phyloP scores from a whole-genome alignment of 2,113 vertebrate genomes.

The Porphyrio hochstetteri region DNA sequence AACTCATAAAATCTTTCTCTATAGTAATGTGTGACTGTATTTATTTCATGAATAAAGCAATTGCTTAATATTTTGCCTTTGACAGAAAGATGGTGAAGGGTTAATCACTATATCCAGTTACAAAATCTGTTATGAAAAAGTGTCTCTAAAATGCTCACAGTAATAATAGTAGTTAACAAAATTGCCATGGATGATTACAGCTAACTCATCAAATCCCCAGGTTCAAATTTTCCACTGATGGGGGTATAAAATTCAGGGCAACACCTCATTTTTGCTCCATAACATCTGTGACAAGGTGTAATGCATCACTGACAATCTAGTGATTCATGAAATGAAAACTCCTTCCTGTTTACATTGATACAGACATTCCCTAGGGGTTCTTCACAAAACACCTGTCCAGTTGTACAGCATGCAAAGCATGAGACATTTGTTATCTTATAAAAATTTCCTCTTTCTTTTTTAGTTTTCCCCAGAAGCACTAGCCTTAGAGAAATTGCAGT shows the following conservation, averaged over 20 bases:
- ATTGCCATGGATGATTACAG: background rate
- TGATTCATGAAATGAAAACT: conserved; percentile 31
- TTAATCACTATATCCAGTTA: background rate
- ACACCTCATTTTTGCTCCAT: background rate
- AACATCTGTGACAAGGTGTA: background rate
- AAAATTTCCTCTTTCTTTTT: background rate
- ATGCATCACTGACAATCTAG: conserved; percentile 32
- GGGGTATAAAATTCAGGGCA: background rate
- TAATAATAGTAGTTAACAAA: background rate
- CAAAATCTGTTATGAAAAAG: background rate
- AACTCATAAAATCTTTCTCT: background rate
- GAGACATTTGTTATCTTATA: background rate
- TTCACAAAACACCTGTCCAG: background rate
- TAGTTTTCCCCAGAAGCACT: background rate
- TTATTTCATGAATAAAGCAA: background rate
- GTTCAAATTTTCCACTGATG: background rate
- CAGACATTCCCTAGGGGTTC: background rate
- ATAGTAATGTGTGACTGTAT: background rate
- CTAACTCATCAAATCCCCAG: background rate
- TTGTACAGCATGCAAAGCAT: background rate
- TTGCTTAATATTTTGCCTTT: background rate
- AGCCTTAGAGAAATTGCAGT: background rate
- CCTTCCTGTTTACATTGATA: background rate
- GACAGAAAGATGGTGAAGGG: background rate
- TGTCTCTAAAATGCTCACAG: background rate